Percentiles rank a stretch among this genome's conserved stretches.
Conservation (phyloP, 2,888 invertebrate genomes). For the Orthosia gothica region DNA sequence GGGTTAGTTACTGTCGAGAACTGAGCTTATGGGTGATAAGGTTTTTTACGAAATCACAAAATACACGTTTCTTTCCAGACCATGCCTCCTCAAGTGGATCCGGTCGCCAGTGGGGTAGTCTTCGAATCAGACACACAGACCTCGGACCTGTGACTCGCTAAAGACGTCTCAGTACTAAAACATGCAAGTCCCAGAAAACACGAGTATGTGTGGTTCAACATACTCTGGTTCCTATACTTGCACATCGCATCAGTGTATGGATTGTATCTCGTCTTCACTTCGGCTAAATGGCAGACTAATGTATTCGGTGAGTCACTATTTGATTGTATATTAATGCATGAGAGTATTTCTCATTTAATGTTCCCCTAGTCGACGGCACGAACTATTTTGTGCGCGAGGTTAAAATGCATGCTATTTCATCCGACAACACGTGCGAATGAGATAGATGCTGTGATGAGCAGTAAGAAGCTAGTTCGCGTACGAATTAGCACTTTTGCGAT, state of each 20-base stretch:
- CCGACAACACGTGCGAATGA: too few species aligned
- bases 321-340: background rate
- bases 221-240: conserved; percentile 93
- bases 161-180: conserved; percentile 91
- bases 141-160: conserved; percentile 91
- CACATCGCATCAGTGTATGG: conserved; percentile 93
- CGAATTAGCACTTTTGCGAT: too few species aligned
- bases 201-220: conserved; percentile 94
- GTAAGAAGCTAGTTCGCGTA: too few species aligned
- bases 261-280: conserved; percentile 92
- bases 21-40: background rate
- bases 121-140: conserved; percentile 93
- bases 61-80: conserved; percentile 64
- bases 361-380: too few species aligned
- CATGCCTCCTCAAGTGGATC: conserved; percentile 92
- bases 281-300: conserved; percentile 93
- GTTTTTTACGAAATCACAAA: background rate
- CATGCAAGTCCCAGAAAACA: conserved; percentile 89
- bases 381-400: too few species aligned
- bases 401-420: too few species aligned
- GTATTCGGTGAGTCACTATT: conserved; percentile 91
- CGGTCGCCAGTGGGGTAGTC: conserved; percentile 91
- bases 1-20: background rate
- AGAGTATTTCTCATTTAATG: background rate
- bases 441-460: too few species aligned